Percentiles rank a stretch among this genome's conserved stretches.
These are phyloP conservation scores for Drosophila nigromelanica DNA, from an alignment of 1,140 invertebrate species.

Conservation along the genomic window DNA sequence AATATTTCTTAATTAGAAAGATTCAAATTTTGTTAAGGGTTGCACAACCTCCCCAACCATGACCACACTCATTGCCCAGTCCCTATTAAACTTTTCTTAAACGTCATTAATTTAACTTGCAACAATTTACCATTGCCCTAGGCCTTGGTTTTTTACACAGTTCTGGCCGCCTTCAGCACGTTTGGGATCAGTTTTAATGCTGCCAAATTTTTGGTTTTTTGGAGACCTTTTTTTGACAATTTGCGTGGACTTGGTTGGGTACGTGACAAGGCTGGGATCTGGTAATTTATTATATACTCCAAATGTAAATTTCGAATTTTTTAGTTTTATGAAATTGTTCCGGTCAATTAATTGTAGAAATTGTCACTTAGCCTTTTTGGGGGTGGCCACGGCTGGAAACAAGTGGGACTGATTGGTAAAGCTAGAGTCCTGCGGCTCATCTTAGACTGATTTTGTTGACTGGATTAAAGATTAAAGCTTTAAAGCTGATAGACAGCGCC, in stretches of 20 bases:
- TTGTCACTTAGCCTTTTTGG: constrained; percentile 41
- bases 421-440: not conserved
- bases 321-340: constrained; percentile 82
- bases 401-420: not conserved
- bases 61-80: not conserved
- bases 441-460: not conserved
- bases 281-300: constrained; percentile 68
- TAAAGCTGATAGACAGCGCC: constrained; percentile 40
- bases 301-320: constrained; percentile 54
- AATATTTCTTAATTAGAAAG: constrained; percentile 82
- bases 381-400: not conserved
- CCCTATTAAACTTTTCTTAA: constrained; percentile 51
- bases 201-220: constrained; percentile 26
- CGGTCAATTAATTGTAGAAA: constrained; percentile 78
- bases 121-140: constrained; percentile 66
- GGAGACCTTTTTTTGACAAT: constrained; percentile 62
- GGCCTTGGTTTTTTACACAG: constrained; percentile 17
- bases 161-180: not conserved
- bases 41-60: constrained; percentile 6
- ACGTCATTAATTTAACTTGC: constrained; percentile 76
- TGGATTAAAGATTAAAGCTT: constrained; percentile 50
- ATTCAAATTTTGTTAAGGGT: constrained; percentile 69
- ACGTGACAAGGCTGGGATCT: constrained; percentile 63
- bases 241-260: constrained; percentile 24
- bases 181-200: constrained; percentile 35